phyloP scores from a whole-genome alignment of 2,113 vertebrate genomes.

The Lanius ludovicianus region DNA sequence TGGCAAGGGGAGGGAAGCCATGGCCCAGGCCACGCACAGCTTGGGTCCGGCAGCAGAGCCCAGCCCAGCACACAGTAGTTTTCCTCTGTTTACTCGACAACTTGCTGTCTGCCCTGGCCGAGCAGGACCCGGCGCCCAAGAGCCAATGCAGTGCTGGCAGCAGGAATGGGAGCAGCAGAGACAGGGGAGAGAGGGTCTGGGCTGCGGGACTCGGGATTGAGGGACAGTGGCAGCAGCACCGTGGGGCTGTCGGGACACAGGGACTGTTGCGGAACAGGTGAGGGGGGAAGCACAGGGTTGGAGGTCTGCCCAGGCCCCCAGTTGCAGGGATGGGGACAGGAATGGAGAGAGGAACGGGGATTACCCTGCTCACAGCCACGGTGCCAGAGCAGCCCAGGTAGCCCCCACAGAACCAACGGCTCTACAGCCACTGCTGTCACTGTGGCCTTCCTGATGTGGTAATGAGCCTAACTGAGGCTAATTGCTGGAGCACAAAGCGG shows the following conservation, averaged over 20 bases:
- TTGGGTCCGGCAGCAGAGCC: background rate
- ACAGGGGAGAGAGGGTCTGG: background rate
- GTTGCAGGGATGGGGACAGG: background rate
- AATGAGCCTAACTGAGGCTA: conserved; percentile 59
- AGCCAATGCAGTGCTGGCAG: background rate
- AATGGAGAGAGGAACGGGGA: background rate
- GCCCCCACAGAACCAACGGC: background rate
- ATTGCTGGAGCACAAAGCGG: conserved; percentile 44
- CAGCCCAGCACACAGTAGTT: background rate
- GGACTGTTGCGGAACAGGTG: accelerated
- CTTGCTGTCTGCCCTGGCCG: background rate
- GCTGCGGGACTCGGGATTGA: accelerated
- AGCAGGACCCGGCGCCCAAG: accelerated
- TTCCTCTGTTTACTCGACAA: conserved; percentile 39
- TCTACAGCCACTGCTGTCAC: background rate
- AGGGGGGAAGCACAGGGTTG: background rate
- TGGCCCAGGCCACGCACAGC: background rate
- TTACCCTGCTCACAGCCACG: background rate
- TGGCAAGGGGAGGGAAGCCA: background rate
- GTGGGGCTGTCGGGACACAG: background rate
- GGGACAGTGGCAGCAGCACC: accelerated
- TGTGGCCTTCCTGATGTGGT: background rate
- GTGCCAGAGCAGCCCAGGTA: background rate
- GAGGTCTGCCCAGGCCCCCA: background rate
- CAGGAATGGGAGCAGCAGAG: accelerated